phyloP scores from a whole-genome alignment of 37 sponge, comb jelly and placozoan species.

The Hormiphora californensis region DNA sequence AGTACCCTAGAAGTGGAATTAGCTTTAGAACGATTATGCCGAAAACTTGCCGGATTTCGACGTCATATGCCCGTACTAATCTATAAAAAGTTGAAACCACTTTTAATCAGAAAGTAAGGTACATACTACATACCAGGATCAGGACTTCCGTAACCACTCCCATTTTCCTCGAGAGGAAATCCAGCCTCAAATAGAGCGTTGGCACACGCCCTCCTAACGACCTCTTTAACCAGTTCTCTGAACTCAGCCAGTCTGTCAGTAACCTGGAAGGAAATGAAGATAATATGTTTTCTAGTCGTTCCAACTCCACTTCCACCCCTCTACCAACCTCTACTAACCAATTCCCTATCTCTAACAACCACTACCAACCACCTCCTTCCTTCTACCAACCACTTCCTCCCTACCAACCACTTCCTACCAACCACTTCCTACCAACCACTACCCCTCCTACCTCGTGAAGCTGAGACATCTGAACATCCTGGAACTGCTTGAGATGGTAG shows the following conservation, averaged over 20 bases:
- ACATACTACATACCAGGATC: background rate
- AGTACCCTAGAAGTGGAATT: too few species aligned
- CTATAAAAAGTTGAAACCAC: background rate
- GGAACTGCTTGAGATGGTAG: slow-evolving; percentile 84
- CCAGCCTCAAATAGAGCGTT: slow-evolving; percentile 68
- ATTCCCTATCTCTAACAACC: too few species aligned
- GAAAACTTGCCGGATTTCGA: too few species aligned
- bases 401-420: background rate
- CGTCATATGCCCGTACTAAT: too few species aligned
- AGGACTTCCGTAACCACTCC: slow-evolving; percentile 16
- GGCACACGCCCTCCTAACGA: slow-evolving; percentile 75
- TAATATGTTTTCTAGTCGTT: background rate
- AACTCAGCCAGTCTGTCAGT: slow-evolving; percentile 67
- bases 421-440: background rate
- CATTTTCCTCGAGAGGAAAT: slow-evolving; percentile 73
- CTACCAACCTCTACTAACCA: too few species aligned
- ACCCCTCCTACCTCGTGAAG: slow-evolving; percentile 65
- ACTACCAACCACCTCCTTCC: too few species aligned
- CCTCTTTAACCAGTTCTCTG: slow-evolving; percentile 61
- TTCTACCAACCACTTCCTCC: too few species aligned
- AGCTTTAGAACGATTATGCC: too few species aligned
- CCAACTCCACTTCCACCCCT: too few species aligned
- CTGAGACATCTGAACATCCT: slow-evolving; percentile 70
- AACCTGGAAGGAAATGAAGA: slow-evolving; percentile 57
- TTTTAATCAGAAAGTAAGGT: background rate